Percentiles rank a stretch among this genome's conserved stretches.
These are phyloP conservation scores for Cheilosia scutellata DNA, from an alignment of 2,888 invertebrate genomes.

Conservation along the genomic window DNA sequence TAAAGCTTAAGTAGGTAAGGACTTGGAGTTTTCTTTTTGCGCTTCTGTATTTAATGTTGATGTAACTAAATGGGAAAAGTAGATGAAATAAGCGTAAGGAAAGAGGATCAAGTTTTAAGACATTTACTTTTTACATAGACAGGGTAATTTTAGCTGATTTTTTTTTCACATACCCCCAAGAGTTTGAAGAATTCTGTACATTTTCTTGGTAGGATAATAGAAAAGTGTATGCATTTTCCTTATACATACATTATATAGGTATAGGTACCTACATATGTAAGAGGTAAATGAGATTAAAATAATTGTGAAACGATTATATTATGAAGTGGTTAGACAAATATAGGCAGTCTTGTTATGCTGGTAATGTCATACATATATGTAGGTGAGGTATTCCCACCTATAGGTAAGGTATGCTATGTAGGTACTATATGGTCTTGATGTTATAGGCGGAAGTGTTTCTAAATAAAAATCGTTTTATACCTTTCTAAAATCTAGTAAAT, in stretches of 20 bases:
- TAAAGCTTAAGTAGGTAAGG: constrained; percentile 38
- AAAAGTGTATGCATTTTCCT: too few relatives aligned
- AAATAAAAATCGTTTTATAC: too few relatives aligned
- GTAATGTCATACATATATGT: too few relatives aligned
- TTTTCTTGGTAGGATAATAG: not conserved
- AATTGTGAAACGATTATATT: constrained; percentile 53
- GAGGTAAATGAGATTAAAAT: constrained; percentile 69
- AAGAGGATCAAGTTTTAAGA: constrained; percentile 76
- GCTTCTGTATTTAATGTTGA: constrained; percentile 52
- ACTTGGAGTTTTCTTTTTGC: constrained; percentile 58
- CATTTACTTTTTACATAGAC: constrained; percentile 73
- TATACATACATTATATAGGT: not conserved
- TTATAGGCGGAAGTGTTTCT: too few relatives aligned
- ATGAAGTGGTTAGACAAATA: not conserved
- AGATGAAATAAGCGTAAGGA: constrained; percentile 74
- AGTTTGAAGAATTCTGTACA: constrained; percentile 42
- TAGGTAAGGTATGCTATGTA: too few relatives aligned
- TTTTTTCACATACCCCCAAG: constrained; percentile 22
- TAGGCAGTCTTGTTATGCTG: not conserved
- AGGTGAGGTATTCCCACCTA: too few relatives aligned
- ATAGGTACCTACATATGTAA: constrained; percentile 35
- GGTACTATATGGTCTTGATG: too few relatives aligned
- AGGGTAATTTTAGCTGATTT: constrained; percentile 57
- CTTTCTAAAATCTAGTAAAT: too few relatives aligned
- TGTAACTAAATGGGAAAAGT: constrained; percentile 75